Evolutionary conservation across 2,888 invertebrate species (phyloP).

Genomic region (Apeira syringaria): DNA sequence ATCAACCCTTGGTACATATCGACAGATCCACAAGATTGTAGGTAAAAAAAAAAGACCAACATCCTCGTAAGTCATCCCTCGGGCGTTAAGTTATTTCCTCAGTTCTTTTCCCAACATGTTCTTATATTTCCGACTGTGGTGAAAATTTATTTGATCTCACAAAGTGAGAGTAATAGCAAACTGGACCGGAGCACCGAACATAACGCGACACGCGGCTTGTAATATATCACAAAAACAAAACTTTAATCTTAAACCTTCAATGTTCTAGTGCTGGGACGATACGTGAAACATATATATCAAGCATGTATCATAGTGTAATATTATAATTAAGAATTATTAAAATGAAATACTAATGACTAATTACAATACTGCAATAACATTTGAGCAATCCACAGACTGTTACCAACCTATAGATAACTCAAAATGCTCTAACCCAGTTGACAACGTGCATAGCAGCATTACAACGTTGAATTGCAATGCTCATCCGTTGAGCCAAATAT

Average conservation of each 20-base stretch:
- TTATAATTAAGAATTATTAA: no score
- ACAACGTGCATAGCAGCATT: not conserved
- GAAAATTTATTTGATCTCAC: conserved; percentile 59
- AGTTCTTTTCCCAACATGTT: conserved; percentile 45
- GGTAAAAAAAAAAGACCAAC: conserved; percentile 23
- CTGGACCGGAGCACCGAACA: conserved; percentile 54
- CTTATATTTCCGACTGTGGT: conserved; percentile 56
- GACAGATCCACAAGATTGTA: conserved; percentile 19
- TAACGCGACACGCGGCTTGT: conserved; percentile 57
- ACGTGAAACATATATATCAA: conserved; percentile 5
- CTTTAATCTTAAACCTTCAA: conserved; percentile 51
- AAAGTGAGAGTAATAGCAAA: conserved; percentile 55
- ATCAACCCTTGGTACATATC: conserved; percentile 4
- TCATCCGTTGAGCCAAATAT: no score
- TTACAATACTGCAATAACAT: no score
- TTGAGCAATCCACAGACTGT: no score
- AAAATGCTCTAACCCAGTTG: no score
- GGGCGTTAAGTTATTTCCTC: conserved; percentile 41
- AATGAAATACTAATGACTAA: no score
- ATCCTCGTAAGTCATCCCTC: conserved; percentile 33
- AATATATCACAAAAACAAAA: conserved; percentile 59
- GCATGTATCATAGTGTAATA: no score
- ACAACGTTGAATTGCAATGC: no score
- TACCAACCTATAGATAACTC: no score
- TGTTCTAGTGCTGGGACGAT: conserved; percentile 22